phyloP scores from a whole-genome alignment of 2,888 invertebrate species.

The Cephus spinipes region DNA sequence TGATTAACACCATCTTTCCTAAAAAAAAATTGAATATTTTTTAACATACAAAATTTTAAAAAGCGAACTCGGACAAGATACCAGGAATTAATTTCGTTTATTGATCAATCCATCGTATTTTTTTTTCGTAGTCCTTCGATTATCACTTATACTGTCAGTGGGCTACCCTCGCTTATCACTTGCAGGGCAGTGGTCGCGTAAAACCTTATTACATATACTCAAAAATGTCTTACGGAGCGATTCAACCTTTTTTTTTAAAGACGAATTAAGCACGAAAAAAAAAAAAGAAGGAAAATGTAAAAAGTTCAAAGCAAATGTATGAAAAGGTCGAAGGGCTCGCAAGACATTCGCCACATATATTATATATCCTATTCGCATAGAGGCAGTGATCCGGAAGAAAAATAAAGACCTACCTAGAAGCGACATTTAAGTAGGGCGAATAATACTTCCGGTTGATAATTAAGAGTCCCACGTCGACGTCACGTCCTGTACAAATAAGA shows the following conservation, averaged over 20 bases:
- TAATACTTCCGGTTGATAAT: not conserved
- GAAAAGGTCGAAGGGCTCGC: not conserved
- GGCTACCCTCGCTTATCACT: not conserved
- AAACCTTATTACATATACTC: not conserved
- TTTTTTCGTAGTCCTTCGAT: not conserved
- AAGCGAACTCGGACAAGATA: not conserved
- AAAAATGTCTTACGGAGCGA: not conserved
- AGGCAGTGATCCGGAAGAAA: not conserved
- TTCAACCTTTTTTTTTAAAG: not conserved
- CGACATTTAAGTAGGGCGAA: not conserved
- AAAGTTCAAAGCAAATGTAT: not conserved
- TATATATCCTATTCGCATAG: not conserved
- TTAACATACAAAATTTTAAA: not conserved
- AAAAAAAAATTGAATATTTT: not conserved
- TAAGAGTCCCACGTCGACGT: not conserved
- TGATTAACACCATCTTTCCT: not conserved
- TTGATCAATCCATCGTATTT: not conserved
- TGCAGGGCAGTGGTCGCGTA: not conserved
- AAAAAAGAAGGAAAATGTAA: not conserved
- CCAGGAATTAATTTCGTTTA: not conserved
- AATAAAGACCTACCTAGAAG: not conserved
- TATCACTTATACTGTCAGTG: not conserved
- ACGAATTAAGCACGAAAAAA: not conserved
- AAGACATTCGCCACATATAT: not conserved
- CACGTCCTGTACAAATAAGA: not conserved